Base-by-base conservation (phyloP, 2,888 invertebrate species). In the Drosophila nr. medialis region DNA sequence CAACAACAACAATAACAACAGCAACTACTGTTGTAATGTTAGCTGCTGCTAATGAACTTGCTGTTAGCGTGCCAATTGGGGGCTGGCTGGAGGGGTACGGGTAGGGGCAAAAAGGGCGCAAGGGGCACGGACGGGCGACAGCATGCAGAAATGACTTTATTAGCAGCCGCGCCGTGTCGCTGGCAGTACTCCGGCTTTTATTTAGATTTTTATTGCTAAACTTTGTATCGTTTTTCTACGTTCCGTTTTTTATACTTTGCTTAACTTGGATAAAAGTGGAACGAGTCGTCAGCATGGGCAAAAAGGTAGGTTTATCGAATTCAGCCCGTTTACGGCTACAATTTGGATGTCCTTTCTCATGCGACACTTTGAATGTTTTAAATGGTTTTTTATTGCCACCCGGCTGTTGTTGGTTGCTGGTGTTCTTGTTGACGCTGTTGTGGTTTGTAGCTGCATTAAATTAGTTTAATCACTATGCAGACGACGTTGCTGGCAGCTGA, bases 331-430 rank as follows among this genome's bases (percentile, higher is more conserved):
- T 79, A 73, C 74, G 62, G 38, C 61, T 69, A 42, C 42, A 7
- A 73, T 69, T 64, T 67, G 51, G 53, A 63, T 62, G 81, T 81
- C 79, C 75, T 80, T 83, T 83, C 75, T 77, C 83, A 75, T 77
- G 86, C 89, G 89, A 86, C 90, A 90, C 90, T 90, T 86, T 90
- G 83, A 90, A 90, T 90, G 83, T 77, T 90, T 86, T 90, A 90
- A 86, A 86, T 86, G 90, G 69, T 86, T 90, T 86, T 88, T 88
- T 83, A 81, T 81, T 76, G 78, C 83, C 72, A 36, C 54, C 64
- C 38, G 53, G 51, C 55, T 51, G 50, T 70, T 53, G 55, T 4
- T 32, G 32, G 55, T 61, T 59, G 30, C 15, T 53, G 68, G 45
- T 66, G 64, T 50, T 60, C 50, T 59, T 36, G 55, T 64, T 60